A percentile compares a stretch with the other conserved stretches of the same genome.
Evolutionary conservation across 2,797 vertebrate species (phyloP).

Genomic region (Siniperca undulata): DNA sequence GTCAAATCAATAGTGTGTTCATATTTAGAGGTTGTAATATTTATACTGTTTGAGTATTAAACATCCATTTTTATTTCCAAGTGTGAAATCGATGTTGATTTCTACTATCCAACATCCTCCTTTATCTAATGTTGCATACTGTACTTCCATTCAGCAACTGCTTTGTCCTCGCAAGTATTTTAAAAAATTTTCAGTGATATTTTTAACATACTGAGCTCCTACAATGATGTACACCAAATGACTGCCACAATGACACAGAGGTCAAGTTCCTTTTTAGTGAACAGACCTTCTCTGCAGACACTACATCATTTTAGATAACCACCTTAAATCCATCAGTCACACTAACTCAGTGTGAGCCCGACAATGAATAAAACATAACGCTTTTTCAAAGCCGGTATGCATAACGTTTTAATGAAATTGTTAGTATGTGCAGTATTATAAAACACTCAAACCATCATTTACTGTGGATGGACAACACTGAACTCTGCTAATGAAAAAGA

Average conservation of each 20-base stretch:
- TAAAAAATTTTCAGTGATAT: not conserved
- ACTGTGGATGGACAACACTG: not conserved
- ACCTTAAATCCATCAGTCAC: conserved; percentile 21
- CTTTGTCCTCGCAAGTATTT: not conserved
- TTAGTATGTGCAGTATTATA: not conserved
- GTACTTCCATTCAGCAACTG: not conserved
- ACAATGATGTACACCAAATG: not conserved
- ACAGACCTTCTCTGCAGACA: not conserved
- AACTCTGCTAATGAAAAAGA: conserved; percentile 13
- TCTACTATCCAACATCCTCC: not conserved
- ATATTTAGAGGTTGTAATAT: not conserved
- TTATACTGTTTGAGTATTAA: not conserved
- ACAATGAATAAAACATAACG: not conserved
- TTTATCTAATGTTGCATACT: not conserved
- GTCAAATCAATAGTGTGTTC: conserved; percentile 8
- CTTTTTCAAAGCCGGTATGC: not conserved
- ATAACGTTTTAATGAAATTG: not conserved
- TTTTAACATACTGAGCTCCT: not conserved
- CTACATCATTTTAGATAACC: not conserved
- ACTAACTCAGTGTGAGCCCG: not conserved
- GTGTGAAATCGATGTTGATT: not conserved
- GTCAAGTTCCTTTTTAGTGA: not conserved
- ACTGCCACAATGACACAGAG: conserved; percentile 19
- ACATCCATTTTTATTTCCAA: not conserved
- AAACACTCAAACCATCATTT: conserved; percentile 7